These are phyloP conservation scores for Syngnathus rostellatus DNA, from an alignment of 2,797 vertebrate species.

Conservation along the genomic window DNA sequence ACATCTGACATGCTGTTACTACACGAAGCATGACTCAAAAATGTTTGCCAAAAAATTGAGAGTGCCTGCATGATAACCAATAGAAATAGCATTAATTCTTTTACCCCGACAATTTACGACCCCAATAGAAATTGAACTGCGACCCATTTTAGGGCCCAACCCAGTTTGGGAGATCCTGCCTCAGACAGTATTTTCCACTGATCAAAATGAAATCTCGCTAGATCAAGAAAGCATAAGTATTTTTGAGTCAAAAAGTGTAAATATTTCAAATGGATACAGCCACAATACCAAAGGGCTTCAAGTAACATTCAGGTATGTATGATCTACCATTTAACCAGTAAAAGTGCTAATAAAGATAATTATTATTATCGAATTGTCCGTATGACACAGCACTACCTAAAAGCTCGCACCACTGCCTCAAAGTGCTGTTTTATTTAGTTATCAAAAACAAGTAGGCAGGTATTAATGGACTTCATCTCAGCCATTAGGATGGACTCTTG, in stretches of 20 bases:
- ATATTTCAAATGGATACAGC: too few relatives aligned
- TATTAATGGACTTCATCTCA: slow-evolving; percentile 67
- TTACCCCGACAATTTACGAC: background rate
- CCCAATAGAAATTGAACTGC: background rate
- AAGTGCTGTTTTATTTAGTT: slow-evolving; percentile 56
- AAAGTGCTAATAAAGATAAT: too few relatives aligned
- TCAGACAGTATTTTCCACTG: background rate
- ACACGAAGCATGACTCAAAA: too few relatives aligned
- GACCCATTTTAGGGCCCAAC: too few relatives aligned
- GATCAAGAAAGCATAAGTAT: background rate
- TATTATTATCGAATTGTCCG: background rate
- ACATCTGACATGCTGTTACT: background rate
- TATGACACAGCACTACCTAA: slow-evolving; percentile 2
- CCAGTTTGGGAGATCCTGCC: background rate
- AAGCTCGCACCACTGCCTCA: slow-evolving; percentile 37
- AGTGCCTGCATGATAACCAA: too few relatives aligned
- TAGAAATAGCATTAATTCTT: background rate
- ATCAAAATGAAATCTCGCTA: background rate
- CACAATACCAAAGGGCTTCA: too few relatives aligned
- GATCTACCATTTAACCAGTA: too few relatives aligned
- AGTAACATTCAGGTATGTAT: too few relatives aligned
- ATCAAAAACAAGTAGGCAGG: slow-evolving; percentile 58
- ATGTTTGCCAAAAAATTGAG: too few relatives aligned
- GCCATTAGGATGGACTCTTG: slow-evolving; percentile 44
- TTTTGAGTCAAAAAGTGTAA: background rate